A percentile compares a stretch with the other conserved stretches of the same genome.
Evolutionary conservation across 2,113 vertebrate species (phyloP).

Genomic region (Osmerus mordax): DNA sequence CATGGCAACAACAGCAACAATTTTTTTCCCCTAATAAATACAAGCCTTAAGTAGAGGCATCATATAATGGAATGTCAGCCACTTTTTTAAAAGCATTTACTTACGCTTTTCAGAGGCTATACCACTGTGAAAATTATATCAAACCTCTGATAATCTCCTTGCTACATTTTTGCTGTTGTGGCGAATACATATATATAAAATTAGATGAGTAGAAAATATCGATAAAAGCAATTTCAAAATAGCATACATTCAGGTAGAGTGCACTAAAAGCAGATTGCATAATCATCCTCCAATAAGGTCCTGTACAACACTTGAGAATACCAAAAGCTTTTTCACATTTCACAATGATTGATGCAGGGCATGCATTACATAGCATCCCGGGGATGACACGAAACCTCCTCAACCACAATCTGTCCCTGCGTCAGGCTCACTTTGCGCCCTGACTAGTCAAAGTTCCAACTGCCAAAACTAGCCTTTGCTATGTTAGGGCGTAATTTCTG

Average conservation of each 20-base stretch:
- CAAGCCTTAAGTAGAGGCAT: conserved; percentile 17
- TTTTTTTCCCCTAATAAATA: conserved; percentile 6
- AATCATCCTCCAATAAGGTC: conserved; percentile 47
- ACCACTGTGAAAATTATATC: conserved; percentile 15
- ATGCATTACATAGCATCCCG: conserved; percentile 47
- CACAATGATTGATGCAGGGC: conserved; percentile 49
- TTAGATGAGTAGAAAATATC: conserved; percentile 31
- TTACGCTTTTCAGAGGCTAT: not conserved
- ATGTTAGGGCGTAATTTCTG: no score
- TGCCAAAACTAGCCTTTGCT: not conserved
- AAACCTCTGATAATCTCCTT: conserved; percentile 20
- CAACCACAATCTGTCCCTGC: not conserved
- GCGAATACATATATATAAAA: conserved; percentile 32
- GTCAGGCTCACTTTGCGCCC: conserved; percentile 31
- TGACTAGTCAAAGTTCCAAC: conserved; percentile 21
- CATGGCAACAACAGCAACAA: conserved; percentile 41
- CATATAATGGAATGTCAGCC: conserved; percentile 24
- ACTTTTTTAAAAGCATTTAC: conserved; percentile 10
- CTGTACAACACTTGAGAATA: conserved; percentile 57
- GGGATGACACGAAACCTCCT: not conserved
- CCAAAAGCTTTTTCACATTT: conserved; percentile 58
- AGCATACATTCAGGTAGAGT: conserved; percentile 48
- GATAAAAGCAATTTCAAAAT: conserved; percentile 52
- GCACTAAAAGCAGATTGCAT: conserved; percentile 62
- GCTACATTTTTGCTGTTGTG: conserved; percentile 40